A percentile compares a stretch with the other conserved stretches of the same genome.
Evolutionary conservation across 1,140 invertebrate genomes (phyloP).

Genomic region (Bemisia tabaci): DNA sequence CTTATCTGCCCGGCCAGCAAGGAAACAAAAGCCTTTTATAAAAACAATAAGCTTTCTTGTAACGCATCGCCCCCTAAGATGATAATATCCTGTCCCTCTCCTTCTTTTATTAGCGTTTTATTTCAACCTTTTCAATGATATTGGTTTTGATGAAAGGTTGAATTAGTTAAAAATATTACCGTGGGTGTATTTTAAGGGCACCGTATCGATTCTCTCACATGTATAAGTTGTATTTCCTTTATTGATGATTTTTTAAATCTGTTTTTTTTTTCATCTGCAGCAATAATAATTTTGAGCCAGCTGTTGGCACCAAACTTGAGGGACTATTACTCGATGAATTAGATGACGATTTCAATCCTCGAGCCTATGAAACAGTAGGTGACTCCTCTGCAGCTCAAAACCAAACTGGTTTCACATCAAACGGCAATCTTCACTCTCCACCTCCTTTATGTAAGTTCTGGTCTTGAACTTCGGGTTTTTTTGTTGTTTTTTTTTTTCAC

Average conservation of each 20-base stretch:
- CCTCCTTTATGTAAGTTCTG: constrained; percentile 17
- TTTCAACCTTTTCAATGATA: too few relatives aligned
- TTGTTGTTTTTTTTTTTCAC: not conserved
- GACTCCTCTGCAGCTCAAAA: constrained; percentile 7
- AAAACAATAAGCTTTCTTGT: too few relatives aligned
- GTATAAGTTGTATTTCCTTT: too few relatives aligned
- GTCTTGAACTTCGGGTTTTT: not conserved
- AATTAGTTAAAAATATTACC: too few relatives aligned
- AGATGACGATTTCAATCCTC: constrained; percentile 59
- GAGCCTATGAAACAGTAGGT: constrained; percentile 48
- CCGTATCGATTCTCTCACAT: too few relatives aligned
- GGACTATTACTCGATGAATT: constrained; percentile 69
- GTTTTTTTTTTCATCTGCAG: not conserved
- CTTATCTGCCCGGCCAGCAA: too few relatives aligned
- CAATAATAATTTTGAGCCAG: constrained; percentile 29
- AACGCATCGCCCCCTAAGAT: too few relatives aligned
- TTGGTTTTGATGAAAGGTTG: too few relatives aligned
- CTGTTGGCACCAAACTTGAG: constrained; percentile 64
- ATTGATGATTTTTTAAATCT: not conserved
- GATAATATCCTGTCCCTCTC: too few relatives aligned
- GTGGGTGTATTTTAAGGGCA: too few relatives aligned
- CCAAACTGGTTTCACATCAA: constrained; percentile 6
- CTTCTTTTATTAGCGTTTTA: too few relatives aligned
- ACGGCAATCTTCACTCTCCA: not conserved
- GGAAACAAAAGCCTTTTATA: too few relatives aligned